A percentile compares a stretch with the other conserved stretches of the same genome.
Conservation (phyloP, 2,888 invertebrate species). For the Tethea ocularis region DNA sequence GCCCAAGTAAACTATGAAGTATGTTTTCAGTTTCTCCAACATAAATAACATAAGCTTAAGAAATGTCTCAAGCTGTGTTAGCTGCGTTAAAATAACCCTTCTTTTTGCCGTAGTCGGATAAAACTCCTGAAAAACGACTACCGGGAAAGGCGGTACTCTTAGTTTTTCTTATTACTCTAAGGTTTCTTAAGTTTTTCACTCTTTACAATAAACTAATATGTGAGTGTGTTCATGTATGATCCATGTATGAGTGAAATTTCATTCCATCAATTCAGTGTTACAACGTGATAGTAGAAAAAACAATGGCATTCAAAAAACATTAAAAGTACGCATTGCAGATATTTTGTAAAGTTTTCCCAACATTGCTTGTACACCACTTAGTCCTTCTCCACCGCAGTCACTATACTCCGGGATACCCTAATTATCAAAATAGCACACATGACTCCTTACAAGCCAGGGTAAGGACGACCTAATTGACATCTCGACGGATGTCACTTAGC, state of each 20-base stretch:
- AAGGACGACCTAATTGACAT: conserved; percentile 57
- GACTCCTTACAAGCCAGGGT: conserved; percentile 33
- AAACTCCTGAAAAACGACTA: too few species aligned
- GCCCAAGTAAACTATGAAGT: conserved; percentile 4
- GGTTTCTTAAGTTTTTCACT: too few species aligned
- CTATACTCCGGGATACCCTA: conserved; percentile 30
- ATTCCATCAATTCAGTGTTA: too few species aligned
- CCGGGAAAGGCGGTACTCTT: too few species aligned
- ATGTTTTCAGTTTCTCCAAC: background rate
- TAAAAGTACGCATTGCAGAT: background rate
- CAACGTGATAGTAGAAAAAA: too few species aligned
- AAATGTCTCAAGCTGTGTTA: background rate
- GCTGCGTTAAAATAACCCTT: too few species aligned
- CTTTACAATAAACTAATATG: too few species aligned
- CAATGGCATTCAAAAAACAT: too few species aligned
- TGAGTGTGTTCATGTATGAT: too few species aligned
- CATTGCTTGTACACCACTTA: conserved; percentile 7
- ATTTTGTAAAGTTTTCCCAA: conserved; percentile 15
- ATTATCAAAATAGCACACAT: conserved; percentile 27
- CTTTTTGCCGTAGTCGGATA: too few species aligned
- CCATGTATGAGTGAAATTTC: too few species aligned
- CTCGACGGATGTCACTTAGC: conserved; percentile 61
- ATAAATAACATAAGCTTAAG: background rate
- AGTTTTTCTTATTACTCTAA: too few species aligned
- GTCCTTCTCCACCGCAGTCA: conserved; percentile 18